Conservation (phyloP, 2,113 vertebrate genomes). For the Rattus norvegicus region GRCr8 NC_086021.1:31333501-31334000, state of each 20-base stretch:
- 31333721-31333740: background rate
- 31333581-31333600: background rate
- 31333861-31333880: background rate
- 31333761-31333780: accelerated
- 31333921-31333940: accelerated
- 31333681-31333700: accelerated
- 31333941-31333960: no score
- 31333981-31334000: accelerated
- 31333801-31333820: accelerated
- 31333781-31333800: accelerated
- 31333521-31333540: background rate
- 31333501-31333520: background rate
- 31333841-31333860: background rate
- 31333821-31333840: background rate
- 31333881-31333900: background rate
- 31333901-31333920: background rate
- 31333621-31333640: background rate
- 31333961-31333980: background rate
- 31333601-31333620: accelerated
- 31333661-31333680: accelerated
- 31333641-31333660: background rate
- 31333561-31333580: background rate
- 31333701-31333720: accelerated
- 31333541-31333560: background rate
- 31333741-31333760: background rate